A percentile compares a stretch with the other conserved stretches of the same genome.
phyloP scores from a whole-genome alignment of 1,140 invertebrate species.

The Triops cancriformis region DNA sequence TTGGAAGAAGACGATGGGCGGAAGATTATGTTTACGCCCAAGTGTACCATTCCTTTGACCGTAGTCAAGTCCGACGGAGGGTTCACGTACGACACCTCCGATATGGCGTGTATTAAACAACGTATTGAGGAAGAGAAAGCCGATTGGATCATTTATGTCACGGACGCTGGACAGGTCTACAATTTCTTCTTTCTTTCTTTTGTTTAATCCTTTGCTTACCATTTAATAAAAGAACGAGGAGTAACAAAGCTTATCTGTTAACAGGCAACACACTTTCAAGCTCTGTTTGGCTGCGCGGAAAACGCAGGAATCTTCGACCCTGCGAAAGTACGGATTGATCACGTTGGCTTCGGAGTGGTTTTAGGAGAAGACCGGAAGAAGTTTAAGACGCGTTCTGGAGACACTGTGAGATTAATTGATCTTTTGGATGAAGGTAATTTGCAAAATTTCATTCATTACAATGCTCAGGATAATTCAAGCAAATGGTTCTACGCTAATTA shows the following conservation, averaged over 20 bases:
- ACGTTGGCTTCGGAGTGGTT: slow-evolving; percentile 94
- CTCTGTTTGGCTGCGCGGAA: slow-evolving; percentile 60
- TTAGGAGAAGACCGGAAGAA: slow-evolving; percentile 98
- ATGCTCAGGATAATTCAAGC: no score
- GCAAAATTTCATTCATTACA: slow-evolving; percentile 13
- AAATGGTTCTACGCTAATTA: no score
- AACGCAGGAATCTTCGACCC: slow-evolving; percentile 59
- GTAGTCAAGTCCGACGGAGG: slow-evolving; percentile 97
- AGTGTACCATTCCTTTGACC: slow-evolving; percentile 67
- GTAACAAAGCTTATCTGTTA: slow-evolving; percentile 27
- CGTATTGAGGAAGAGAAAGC: slow-evolving; percentile 78
- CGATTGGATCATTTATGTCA: slow-evolving; percentile 91
- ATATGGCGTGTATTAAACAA: slow-evolving; percentile 85
- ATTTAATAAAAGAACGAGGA: slow-evolving; percentile 17
- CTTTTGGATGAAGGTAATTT: slow-evolving; percentile 81
- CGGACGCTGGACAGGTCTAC: slow-evolving; percentile 79
- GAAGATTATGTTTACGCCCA: slow-evolving; percentile 78
- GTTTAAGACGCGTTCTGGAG: slow-evolving; percentile 97
- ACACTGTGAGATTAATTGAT: slow-evolving; percentile 81
- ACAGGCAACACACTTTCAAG: slow-evolving; percentile 69
- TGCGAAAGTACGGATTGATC: slow-evolving; percentile 61
- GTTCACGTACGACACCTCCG: slow-evolving; percentile 98
- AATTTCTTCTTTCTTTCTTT: slow-evolving; percentile 21
- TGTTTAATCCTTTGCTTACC: slow-evolving; percentile 16
- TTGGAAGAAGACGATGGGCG: slow-evolving; percentile 86